Percentiles rank a stretch among this genome's conserved stretches.
Evolutionary conservation across 2,888 invertebrate species (phyloP).

Genomic region (Drosophila ustulata): DNA sequence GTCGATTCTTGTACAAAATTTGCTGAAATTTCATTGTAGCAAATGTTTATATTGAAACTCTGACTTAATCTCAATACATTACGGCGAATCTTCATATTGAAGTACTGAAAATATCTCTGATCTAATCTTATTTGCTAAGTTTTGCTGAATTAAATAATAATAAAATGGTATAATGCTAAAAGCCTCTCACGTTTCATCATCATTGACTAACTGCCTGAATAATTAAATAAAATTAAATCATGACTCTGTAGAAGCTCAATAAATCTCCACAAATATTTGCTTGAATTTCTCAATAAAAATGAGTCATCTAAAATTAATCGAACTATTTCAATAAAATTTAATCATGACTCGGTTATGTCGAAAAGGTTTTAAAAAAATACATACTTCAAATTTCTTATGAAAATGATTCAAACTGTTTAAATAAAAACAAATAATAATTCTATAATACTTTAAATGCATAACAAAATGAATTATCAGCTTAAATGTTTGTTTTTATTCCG

Average conservation of each 20-base stretch:
- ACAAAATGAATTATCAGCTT: not conserved
- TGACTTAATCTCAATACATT: too few species aligned
- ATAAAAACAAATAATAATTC: not conserved
- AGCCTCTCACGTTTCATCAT: not conserved
- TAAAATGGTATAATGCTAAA: not conserved
- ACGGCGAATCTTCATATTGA: not conserved
- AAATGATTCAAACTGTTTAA: not conserved
- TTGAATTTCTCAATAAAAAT: not conserved
- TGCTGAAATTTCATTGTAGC: too few species aligned
- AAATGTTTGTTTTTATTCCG: not conserved
- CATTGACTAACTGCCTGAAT: not conserved
- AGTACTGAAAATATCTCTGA: not conserved
- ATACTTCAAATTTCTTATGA: not conserved
- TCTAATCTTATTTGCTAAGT: not conserved
- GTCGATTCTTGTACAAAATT: too few species aligned
- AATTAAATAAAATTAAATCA: conserved; percentile 1
- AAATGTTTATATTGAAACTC: too few species aligned
- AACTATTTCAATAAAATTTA: not conserved
- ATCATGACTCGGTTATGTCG: not conserved
- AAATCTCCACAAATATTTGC: not conserved
- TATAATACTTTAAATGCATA: not conserved
- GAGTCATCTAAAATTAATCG: not conserved
- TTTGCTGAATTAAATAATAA: not conserved
- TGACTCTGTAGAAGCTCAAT: not conserved
- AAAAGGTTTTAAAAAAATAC: too few species aligned